Evolutionary conservation across 1,140 invertebrate species (phyloP).

Genomic region (Chionoecetes opilio): DNA sequence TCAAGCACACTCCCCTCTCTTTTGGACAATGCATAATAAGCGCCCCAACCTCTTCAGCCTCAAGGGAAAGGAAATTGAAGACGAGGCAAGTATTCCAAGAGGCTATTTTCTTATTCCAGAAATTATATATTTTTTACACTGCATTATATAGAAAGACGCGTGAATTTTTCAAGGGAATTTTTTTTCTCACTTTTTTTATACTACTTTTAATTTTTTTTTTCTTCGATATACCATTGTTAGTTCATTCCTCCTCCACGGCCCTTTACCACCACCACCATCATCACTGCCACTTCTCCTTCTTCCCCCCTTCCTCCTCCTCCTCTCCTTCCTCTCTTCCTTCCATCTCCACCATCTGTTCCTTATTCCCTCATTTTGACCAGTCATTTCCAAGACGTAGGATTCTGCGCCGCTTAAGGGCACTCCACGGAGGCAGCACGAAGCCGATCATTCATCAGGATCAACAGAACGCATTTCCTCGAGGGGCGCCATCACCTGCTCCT

Average conservation of each 20-base stretch:
- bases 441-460: too few relatives aligned
- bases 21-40: too few relatives aligned
- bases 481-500: too few relatives aligned
- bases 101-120: neutral
- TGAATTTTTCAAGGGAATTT: neutral
- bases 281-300: neutral
- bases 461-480: too few relatives aligned
- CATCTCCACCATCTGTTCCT: neutral
- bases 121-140: too few relatives aligned
- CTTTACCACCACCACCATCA: neutral
- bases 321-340: too few relatives aligned
- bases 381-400: neutral
- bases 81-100: neutral
- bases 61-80: neutral
- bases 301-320: too few relatives aligned
- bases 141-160: too few relatives aligned
- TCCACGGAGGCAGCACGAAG: neutral
- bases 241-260: neutral
- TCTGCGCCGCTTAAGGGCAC: neutral
- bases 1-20: too few relatives aligned
- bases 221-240: neutral
- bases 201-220: neutral
- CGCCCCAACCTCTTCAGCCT: neutral
- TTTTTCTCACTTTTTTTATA: neutral
- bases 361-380: neutral